Evolutionary conservation across 2,888 invertebrate species (phyloP).

Genomic region (Alsophila aescularia): DNA sequence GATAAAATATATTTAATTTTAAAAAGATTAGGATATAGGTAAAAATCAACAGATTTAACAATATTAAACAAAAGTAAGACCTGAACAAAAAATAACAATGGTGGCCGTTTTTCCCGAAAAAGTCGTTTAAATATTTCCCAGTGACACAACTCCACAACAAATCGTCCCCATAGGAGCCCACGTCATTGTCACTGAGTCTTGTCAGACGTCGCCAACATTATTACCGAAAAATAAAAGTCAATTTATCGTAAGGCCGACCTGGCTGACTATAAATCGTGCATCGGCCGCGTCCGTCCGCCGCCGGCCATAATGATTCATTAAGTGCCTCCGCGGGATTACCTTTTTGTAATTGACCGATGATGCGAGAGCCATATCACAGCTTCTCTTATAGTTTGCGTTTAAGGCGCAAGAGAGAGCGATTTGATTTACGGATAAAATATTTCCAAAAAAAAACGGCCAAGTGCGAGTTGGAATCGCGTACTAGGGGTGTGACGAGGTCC

Average conservation of each 20-base stretch:
- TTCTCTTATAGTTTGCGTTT: constrained; percentile 63
- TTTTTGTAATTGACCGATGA: constrained; percentile 84
- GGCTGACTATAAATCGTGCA: constrained; percentile 69
- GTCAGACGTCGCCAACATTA: constrained; percentile 40
- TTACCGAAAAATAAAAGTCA: constrained; percentile 47
- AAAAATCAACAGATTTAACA: no score
- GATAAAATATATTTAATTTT: no score
- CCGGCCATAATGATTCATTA: constrained; percentile 82
- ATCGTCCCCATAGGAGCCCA: constrained; percentile 35
- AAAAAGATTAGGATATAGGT: no score
- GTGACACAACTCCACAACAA: constrained; percentile 35
- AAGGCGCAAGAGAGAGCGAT: constrained; percentile 43
- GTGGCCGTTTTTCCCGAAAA: constrained; percentile 26
- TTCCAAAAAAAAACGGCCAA: no score
- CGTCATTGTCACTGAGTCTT: constrained; percentile 37
- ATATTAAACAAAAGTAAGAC: neutral
- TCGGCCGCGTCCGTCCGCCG: constrained; percentile 65
- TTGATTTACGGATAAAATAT: neutral
- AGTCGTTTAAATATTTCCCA: constrained; percentile 35
- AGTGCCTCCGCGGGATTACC: constrained; percentile 82
- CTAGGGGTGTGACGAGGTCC: no score
- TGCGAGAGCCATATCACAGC: constrained; percentile 78
- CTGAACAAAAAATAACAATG: constrained; percentile 4
- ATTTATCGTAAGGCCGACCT: constrained; percentile 43
- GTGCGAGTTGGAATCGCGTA: no score